Percentiles rank a stretch among this genome's conserved stretches.
phyloP scores from a whole-genome alignment of 1,140 invertebrate species.

The Procambarus clarkii region DNA sequence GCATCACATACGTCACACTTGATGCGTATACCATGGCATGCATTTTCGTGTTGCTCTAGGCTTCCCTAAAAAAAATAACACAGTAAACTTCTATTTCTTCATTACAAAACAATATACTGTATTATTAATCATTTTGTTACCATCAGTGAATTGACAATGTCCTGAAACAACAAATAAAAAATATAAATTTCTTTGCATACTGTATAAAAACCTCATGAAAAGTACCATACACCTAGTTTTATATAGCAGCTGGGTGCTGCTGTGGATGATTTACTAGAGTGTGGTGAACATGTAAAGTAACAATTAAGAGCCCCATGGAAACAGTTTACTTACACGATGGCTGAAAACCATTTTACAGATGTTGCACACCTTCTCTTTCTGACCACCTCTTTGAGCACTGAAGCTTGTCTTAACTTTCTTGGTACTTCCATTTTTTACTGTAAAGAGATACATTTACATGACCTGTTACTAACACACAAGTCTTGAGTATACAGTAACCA shows the following conservation, averaged over 20 bases:
- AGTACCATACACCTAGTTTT: no score
- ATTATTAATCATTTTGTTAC: no score
- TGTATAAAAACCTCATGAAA: no score
- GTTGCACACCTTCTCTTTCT: background rate
- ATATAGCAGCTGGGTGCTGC: no score
- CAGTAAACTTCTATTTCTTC: no score
- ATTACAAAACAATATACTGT: background rate
- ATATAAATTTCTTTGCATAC: no score
- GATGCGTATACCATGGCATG: constrained; percentile 19
- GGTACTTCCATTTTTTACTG: background rate
- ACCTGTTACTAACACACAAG: background rate
- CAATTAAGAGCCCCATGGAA: background rate
- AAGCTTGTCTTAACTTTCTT: background rate
- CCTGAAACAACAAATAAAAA: no score
- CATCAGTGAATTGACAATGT: no score
- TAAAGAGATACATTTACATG: background rate
- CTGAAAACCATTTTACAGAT: constrained; percentile 5
- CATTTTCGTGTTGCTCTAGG: constrained; percentile 17
- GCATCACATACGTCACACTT: constrained; percentile 35
- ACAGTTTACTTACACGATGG: constrained; percentile 10
- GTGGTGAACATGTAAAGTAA: background rate
- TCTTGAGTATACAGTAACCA: background rate
- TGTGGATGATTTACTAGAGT: no score
- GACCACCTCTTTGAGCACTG: background rate
- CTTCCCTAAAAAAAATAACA: constrained; percentile 11